Evolutionary conservation across 2,888 invertebrate genomes (phyloP).

Genomic region (Drosophila anomelani): DNA sequence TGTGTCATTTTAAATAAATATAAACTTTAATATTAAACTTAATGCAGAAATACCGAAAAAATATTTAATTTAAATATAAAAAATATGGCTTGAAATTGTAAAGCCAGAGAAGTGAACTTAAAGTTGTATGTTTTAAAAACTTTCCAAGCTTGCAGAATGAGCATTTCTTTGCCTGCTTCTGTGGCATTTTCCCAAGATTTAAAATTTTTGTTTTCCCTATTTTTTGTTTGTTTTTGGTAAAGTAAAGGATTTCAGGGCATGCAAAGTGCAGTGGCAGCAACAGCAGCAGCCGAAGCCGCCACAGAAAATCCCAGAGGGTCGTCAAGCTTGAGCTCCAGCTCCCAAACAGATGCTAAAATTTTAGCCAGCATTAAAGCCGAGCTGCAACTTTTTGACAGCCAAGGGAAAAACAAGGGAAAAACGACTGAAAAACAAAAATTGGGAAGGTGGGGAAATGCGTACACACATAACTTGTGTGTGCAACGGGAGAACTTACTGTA

Average conservation of each 20-base stretch:
- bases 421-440: neutral
- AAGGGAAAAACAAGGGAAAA: slow-evolving; percentile 5
- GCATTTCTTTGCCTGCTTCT: slow-evolving; percentile 29
- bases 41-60: neutral
- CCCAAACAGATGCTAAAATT: slow-evolving; percentile 27
- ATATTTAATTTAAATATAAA: neutral
- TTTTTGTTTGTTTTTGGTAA: neutral
- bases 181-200: slow-evolving; percentile 20
- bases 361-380: slow-evolving; percentile 18
- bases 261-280: neutral
- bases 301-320: slow-evolving; percentile 22
- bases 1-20: neutral
- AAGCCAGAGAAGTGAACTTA: neutral
- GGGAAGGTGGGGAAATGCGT: slow-evolving; percentile 2
- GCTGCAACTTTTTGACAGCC: slow-evolving; percentile 32
- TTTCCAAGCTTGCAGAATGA: slow-evolving; percentile 44
- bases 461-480: slow-evolving; percentile 15
- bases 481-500: slow-evolving; percentile 13
- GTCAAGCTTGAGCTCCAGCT: slow-evolving; percentile 18
- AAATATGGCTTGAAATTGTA: neutral
- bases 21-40: neutral
- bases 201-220: neutral
- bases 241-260: slow-evolving; percentile 12
- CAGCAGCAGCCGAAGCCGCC: neutral
- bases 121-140: slow-evolving; percentile 42